phyloP scores from a whole-genome alignment of 1,140 invertebrate genomes.

The Rhizoglyphus robini region DNA sequence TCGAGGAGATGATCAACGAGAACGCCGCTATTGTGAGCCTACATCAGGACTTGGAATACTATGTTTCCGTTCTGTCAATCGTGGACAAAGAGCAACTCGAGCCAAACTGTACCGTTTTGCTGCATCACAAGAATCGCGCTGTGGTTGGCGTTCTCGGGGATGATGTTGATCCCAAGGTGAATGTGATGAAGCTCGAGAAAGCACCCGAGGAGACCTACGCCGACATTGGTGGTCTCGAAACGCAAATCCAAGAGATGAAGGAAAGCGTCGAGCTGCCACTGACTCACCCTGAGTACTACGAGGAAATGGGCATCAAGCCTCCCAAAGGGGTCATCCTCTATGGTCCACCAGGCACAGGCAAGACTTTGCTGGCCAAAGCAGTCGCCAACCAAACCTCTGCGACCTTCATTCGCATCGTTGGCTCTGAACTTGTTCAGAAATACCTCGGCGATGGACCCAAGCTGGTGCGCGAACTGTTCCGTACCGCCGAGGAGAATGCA shows the following conservation, averaged over 20 bases:
- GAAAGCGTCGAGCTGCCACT: slow-evolving; percentile 96
- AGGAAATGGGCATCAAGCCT: slow-evolving; percentile 99
- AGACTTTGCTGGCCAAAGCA: slow-evolving; percentile 94
- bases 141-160: slow-evolving; percentile 96
- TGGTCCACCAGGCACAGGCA: slow-evolving; percentile 91
- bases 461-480: slow-evolving; percentile 88
- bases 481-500: slow-evolving; percentile 97
- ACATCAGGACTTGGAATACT: slow-evolving; percentile 97
- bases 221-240: slow-evolving; percentile 98
- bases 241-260: slow-evolving; percentile 99
- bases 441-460: slow-evolving; percentile 99
- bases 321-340: slow-evolving; percentile 99
- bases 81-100: slow-evolving; percentile 99
- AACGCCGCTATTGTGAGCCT: slow-evolving; percentile 99
- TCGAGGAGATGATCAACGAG: slow-evolving; percentile 99
- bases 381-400: slow-evolving; percentile 99
- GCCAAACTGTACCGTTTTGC: slow-evolving; percentile 92
- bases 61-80: slow-evolving; percentile 97
- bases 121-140: slow-evolving; percentile 97
- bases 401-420: slow-evolving; percentile 94
- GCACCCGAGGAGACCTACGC: slow-evolving; percentile 99
- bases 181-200: slow-evolving; percentile 99
- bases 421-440: slow-evolving; percentile 98
- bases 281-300: slow-evolving; percentile 99
- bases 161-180: slow-evolving; percentile 99